phyloP scores from a whole-genome alignment of 2,888 invertebrate species.

The Trisateles emortualis region DNA sequence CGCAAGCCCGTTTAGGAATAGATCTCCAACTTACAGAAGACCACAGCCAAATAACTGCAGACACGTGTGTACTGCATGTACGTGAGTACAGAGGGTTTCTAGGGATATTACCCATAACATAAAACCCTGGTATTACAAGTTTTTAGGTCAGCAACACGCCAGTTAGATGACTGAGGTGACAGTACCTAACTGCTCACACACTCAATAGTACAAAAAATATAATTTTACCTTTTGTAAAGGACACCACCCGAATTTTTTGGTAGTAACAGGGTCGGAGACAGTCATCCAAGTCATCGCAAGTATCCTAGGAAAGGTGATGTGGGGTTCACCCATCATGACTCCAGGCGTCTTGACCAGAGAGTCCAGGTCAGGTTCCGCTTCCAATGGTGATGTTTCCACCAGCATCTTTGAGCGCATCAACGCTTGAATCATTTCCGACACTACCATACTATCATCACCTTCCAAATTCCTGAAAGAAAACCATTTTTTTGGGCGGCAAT shows the following conservation, averaged over 20 bases:
- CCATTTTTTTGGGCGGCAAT: not conserved
- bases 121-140: too few species aligned
- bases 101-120: too few species aligned
- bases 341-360: conserved; percentile 70
- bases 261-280: conserved; percentile 65
- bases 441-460: conserved; percentile 69
- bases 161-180: too few species aligned
- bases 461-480: conserved; percentile 65
- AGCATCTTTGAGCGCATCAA: conserved; percentile 66
- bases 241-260: conserved; percentile 72
- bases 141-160: too few species aligned
- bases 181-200: not conserved
- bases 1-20: too few species aligned
- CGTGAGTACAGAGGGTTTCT: too few species aligned
- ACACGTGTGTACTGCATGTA: too few species aligned
- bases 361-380: conserved; percentile 72
- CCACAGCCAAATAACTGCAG: too few species aligned
- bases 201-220: not conserved
- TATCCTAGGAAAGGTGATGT: conserved; percentile 72
- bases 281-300: conserved; percentile 71
- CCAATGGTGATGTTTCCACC: conserved; percentile 68
- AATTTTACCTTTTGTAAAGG: conserved; percentile 61
- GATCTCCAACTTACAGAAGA: too few species aligned
- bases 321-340: conserved; percentile 74
- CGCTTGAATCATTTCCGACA: conserved; percentile 64